Evolutionary conservation across 2,888 invertebrate genomes (phyloP), one percentile per base, ranked within the genome.

Genomic region (Andrena haemorrhoa): DNA sequence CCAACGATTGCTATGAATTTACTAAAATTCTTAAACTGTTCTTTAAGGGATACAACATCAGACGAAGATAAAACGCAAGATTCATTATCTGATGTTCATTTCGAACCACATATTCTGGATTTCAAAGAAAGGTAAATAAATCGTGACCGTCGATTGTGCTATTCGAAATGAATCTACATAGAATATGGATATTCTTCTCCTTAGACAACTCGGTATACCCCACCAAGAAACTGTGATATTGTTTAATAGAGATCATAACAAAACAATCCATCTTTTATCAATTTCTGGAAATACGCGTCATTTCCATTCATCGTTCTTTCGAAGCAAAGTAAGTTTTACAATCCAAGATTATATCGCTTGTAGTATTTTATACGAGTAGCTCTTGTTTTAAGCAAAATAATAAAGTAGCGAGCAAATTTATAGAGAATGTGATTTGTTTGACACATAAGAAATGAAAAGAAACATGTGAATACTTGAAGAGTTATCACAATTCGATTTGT

Each of bases 221-320:
- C 97, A 97, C 92, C 96, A 97, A 94, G 97, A 97, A 94, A 96
- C 96, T 92, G 98, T 99, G 86, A 97, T 97, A 89, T 95, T 99
- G 89, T 96, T 97, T 94, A 99, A 99, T 95, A 96, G 96, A 91
- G 97, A 97, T 95, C 95, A 95, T 89, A 98, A 98, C 95, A 96
- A 96, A 92, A 98, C 97, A 92, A 96, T 99, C 92, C 98, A 98
- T 94, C 96, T 99, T 93, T 97, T 98, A 93, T 98, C 98, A 87
- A 98, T 99, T 93, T 98, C 98, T 87, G 98, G 98, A 91, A 98
- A 97, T 94, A 98, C 98, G 89, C 97, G 97, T 49, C 98, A 98
- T 95, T 99, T 99, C 95, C 98, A 99, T 94, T 98, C 98, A 92
- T 98, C 99, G 87, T 99, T 99, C 95, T 99, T 99, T 94, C 97